These are phyloP conservation scores for Acleris laterana DNA, from an alignment of 2,888 invertebrate species.

Conservation along the genomic window DNA sequence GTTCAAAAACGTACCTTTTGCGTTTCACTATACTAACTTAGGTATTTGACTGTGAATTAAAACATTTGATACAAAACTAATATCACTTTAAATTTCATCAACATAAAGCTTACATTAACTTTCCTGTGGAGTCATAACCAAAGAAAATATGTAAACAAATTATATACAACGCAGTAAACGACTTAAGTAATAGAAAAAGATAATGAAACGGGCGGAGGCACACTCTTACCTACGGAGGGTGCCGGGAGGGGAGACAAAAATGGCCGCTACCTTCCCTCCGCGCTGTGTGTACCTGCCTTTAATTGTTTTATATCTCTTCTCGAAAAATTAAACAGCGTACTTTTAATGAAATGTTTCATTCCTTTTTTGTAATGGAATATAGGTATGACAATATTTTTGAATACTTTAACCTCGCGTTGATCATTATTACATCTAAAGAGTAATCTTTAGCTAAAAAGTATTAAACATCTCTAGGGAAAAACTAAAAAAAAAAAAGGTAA, in stretches of 20 bases:
- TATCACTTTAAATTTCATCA: too few relatives aligned
- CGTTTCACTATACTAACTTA: too few relatives aligned
- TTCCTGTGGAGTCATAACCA: background rate
- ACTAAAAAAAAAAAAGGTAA: too few relatives aligned
- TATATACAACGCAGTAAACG: slow-evolving; percentile 10
- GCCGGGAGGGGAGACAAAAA: slow-evolving; percentile 72
- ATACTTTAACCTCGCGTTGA: too few relatives aligned
- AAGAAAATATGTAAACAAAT: background rate
- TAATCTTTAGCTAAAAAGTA: too few relatives aligned
- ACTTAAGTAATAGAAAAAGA: slow-evolving; percentile 29
- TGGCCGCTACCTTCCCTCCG: slow-evolving; percentile 59
- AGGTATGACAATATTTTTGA: background rate
- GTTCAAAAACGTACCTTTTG: too few relatives aligned
- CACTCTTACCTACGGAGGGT: slow-evolving; percentile 50
- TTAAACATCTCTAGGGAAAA: too few relatives aligned
- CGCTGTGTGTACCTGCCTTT: slow-evolving; percentile 25
- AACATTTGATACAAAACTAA: too few relatives aligned
- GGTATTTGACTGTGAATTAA: too few relatives aligned
- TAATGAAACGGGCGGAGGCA: slow-evolving; percentile 43
- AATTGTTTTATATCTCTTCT: slow-evolving; percentile 31
- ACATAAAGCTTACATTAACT: too few relatives aligned
- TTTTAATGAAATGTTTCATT: slow-evolving; percentile 5
- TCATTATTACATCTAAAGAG: too few relatives aligned
- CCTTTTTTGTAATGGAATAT: background rate
- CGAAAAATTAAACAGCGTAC: slow-evolving; percentile 6